phyloP scores from a whole-genome alignment of 2,113 vertebrate genomes.

The Toxotes chatareus region DNA sequence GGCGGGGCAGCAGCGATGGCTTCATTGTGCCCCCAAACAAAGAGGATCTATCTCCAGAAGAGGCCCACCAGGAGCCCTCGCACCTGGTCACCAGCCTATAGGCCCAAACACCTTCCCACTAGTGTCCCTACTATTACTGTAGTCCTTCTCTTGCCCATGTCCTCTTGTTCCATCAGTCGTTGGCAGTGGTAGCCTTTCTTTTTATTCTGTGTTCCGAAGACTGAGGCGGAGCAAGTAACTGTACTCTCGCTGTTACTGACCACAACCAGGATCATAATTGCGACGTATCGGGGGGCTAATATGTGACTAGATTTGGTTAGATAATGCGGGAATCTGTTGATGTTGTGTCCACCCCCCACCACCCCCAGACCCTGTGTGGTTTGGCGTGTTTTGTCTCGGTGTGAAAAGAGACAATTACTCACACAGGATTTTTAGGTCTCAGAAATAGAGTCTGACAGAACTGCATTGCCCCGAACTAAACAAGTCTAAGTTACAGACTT shows the following conservation, averaged over 20 bases:
- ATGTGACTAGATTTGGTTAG: constrained; percentile 60
- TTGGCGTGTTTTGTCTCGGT: constrained; percentile 80
- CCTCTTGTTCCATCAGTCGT: constrained; percentile 84
- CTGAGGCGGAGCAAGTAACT: constrained; percentile 69
- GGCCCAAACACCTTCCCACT: constrained; percentile 50
- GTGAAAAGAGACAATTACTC: constrained; percentile 77
- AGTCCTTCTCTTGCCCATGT: constrained; percentile 40
- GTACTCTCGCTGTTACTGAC: constrained; percentile 80
- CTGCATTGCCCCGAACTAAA: constrained; percentile 80
- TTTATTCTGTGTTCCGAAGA: constrained; percentile 85
- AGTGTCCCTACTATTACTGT: constrained; percentile 51
- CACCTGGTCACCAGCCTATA: constrained; percentile 99
- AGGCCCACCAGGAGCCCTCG: constrained; percentile 88
- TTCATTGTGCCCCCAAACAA: constrained; percentile 94
- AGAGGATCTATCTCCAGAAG: constrained; percentile 90
- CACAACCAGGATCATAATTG: constrained; percentile 51
- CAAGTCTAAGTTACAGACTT: constrained; percentile 69
- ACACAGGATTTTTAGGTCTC: constrained; percentile 80
- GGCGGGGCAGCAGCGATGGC: constrained; percentile 96
- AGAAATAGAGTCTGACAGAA: constrained; percentile 87
- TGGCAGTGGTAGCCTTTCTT: constrained; percentile 89
- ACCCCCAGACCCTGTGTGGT: constrained; percentile 52
- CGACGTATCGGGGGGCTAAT: constrained; percentile 41
- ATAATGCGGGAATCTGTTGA: constrained; percentile 68
- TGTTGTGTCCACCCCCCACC: constrained; percentile 60